phyloP scores from a whole-genome alignment of 2,113 vertebrate genomes.

The Oryzias curvinotus region DNA sequence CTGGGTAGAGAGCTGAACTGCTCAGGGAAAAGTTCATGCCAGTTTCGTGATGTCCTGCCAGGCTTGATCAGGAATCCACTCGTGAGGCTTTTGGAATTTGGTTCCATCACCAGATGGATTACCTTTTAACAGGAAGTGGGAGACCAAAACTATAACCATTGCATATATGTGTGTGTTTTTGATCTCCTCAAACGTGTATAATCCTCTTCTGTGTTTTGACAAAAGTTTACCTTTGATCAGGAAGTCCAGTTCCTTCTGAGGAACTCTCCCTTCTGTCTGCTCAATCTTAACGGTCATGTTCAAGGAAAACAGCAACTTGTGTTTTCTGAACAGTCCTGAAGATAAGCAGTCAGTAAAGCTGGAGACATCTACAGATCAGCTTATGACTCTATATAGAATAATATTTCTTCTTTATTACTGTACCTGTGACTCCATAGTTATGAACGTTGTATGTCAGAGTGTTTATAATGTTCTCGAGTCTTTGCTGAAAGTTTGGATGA shows the following conservation, averaged over 20 bases:
- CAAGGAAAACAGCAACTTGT: conserved; percentile 95
- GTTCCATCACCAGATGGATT: conserved; percentile 94
- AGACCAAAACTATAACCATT: conserved; percentile 12
- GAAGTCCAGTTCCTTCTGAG: conserved; percentile 94
- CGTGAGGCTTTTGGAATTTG: conserved; percentile 77
- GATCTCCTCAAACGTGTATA: not conserved
- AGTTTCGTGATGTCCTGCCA: conserved; percentile 92
- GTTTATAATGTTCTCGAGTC: conserved; percentile 88
- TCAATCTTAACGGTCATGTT: conserved; percentile 94
- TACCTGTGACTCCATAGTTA: conserved; percentile 94
- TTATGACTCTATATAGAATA: not conserved
- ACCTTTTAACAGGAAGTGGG: conserved; percentile 69
- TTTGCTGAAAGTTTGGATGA: conserved; percentile 76
- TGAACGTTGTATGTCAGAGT: conserved; percentile 88
- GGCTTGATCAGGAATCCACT: conserved; percentile 90
- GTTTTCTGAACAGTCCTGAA: conserved; percentile 90
- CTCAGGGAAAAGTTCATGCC: conserved; percentile 82
- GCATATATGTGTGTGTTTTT: not conserved
- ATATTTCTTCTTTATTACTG: conserved; percentile 9
- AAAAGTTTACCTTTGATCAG: conserved; percentile 88
- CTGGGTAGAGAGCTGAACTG: conserved; percentile 83
- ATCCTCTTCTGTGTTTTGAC: not conserved
- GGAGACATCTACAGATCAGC: not conserved
- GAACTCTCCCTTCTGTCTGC: conserved; percentile 84
- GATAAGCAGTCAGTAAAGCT: conserved; percentile 17